Conservation (phyloP, 64 coral and sea anemone species). For the Catalaphyllia jardinei region DNA sequence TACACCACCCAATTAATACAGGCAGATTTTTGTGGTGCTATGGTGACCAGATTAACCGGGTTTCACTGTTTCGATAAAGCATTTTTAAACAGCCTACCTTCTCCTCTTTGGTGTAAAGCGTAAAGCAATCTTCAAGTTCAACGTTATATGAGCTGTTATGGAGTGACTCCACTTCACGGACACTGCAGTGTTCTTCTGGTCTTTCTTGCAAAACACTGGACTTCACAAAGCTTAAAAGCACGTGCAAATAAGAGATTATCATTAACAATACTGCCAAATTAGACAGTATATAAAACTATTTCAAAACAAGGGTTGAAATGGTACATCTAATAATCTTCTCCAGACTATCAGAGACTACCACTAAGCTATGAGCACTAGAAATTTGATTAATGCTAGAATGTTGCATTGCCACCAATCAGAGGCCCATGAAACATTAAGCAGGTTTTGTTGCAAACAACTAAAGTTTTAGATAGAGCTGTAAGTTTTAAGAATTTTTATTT, state of each 20-base stretch:
- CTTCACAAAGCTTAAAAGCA: conserved; percentile 60
- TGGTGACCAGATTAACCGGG: not conserved
- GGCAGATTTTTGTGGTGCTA: too few species aligned
- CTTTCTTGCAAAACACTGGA: conserved; percentile 52
- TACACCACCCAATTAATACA: too few species aligned
- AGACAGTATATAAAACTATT: too few species aligned
- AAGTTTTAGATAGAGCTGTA: too few species aligned
- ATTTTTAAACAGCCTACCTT: conserved; percentile 30
- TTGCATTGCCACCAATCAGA: too few species aligned
- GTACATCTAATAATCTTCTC: not conserved
- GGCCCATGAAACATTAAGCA: too few species aligned
- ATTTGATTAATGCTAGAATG: not conserved
- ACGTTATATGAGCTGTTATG: conserved; percentile 65
- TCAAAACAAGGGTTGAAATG: too few species aligned
- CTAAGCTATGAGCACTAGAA: not conserved
- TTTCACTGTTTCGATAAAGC: not conserved
- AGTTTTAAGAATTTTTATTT: too few species aligned
- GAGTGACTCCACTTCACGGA: conserved; percentile 67
- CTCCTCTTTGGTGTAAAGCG: conserved; percentile 86
- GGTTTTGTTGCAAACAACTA: too few species aligned
- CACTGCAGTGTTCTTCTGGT: conserved; percentile 80
- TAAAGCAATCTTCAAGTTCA: conserved; percentile 77
- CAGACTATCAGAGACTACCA: not conserved
- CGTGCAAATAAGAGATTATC: not conserved
- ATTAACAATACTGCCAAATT: too few species aligned